Evolutionary conservation across 2,797 vertebrate species (phyloP).

Genomic region (Tenualosa thibaudeaui): DNA sequence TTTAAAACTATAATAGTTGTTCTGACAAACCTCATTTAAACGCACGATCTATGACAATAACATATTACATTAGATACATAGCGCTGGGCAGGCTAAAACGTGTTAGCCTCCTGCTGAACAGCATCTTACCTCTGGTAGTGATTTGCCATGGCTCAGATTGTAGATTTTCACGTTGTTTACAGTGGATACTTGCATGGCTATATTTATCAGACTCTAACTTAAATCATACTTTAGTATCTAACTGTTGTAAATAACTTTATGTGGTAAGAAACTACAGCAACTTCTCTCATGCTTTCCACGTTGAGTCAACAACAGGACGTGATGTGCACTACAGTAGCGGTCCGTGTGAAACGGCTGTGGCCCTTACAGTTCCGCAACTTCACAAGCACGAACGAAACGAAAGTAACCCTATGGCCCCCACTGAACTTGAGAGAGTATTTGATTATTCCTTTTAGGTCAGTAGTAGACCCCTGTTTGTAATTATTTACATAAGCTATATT

Average conservation of each 20-base stretch:
- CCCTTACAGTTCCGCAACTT: conserved; percentile 5
- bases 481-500: too few species aligned
- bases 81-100: neutral
- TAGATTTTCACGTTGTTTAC: conserved; percentile 97
- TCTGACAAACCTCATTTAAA: neutral
- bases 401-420: too few species aligned
- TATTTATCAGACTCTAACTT: fast-evolving
- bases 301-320: conserved; percentile 66
- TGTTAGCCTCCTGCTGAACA: neutral
- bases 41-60: neutral
- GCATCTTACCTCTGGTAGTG: conserved; percentile 89
- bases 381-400: too few species aligned
- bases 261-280: neutral
- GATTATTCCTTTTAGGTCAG: too few species aligned
- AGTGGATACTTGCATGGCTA: conserved; percentile 89
- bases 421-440: too few species aligned
- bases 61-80: neutral
- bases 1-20: neutral
- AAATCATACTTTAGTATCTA: conserved; percentile 50
- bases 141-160: conserved; percentile 91
- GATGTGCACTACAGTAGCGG: neutral
- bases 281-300: conserved; percentile 59
- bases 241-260: too few species aligned
- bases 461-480: too few species aligned
- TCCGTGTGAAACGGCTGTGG: conserved; percentile 44